phyloP scores from a whole-genome alignment of 2,113 vertebrate genomes.

The Chloroceryle aenea region DNA sequence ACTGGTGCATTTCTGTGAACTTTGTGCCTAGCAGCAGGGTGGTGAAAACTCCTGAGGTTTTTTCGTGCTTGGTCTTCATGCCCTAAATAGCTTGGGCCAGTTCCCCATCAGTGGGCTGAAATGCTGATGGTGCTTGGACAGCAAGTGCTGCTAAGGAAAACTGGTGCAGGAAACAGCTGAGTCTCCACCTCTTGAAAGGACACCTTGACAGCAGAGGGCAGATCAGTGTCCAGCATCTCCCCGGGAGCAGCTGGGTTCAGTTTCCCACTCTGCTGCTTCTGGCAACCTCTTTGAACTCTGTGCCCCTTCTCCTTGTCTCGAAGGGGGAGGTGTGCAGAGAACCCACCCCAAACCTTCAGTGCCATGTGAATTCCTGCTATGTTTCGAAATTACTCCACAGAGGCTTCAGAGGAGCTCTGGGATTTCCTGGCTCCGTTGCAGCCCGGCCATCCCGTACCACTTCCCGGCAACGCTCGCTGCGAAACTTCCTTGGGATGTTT shows the following conservation, averaged over 20 bases:
- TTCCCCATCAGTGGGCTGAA: neutral
- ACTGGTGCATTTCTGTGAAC: neutral
- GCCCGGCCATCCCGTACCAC: neutral
- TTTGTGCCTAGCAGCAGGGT: neutral
- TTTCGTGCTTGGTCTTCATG: neutral
- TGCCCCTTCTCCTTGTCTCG: neutral
- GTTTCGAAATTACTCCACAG: neutral
- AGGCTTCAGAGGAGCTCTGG: neutral
- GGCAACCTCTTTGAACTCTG: accelerated
- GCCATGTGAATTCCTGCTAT: neutral
- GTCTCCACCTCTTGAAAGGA: neutral
- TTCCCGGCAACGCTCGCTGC: neutral
- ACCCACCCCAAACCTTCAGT: neutral
- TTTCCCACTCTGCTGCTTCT: neutral
- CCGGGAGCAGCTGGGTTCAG: neutral
- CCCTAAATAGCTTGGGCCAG: neutral
- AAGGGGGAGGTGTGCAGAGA: neutral
- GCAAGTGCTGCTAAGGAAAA: neutral
- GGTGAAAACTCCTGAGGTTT: neutral
- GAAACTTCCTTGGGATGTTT: neutral
- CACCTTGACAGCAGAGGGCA: neutral
- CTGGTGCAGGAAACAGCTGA: neutral
- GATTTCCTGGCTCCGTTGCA: neutral
- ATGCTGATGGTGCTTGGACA: neutral
- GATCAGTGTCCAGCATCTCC: neutral